Base-by-base conservation (phyloP, 1,140 invertebrate genomes). In the Vollenhovia emeryi region DNA sequence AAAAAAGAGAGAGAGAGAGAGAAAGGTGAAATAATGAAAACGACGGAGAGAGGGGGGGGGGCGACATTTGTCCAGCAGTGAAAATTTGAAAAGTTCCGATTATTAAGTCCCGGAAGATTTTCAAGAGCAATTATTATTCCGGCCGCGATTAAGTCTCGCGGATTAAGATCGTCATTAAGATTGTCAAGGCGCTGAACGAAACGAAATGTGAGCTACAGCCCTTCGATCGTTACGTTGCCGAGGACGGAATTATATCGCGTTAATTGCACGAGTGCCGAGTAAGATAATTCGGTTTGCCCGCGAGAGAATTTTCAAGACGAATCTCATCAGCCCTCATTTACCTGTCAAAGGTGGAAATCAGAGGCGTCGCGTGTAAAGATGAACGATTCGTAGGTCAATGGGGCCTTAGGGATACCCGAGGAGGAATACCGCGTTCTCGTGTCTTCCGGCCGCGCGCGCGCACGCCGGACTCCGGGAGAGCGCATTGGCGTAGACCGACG, bases 331-430 rank as follows among this genome's bases (percentile, higher is more conserved):
- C 21, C 59, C 36, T 75, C 76, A 74, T 86, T 88, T 86, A 64
- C 52, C 66, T 60, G 87, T 86, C 87, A 89, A 86, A 89, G 78
- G 64, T 86, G 85, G 66, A 74, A 86, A 89, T 83, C 85, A 68
- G 79, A 71, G 75, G 76, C 73, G 86, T 73, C 64, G 78, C 86
- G 86, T 75, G 88, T 86, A 89, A 89, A 85, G 89, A 90, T 87
- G 88, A 87, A 90, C 88, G 85, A 90, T 89, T 91, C 85, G 80
- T 85, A 83, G 90, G 85, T 91, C 90, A 92, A 92, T 91, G 88
- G 89, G 85, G 89, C 86, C 85, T 89, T 75, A 82, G 86, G 88
- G 80, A 91, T 86, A 89, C 71, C 87, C 87, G 78, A 52, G 64
- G 74, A 90, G 86, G 87, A 88, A 92, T 92, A 90, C 85, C 71